Percentiles rank a stretch among this genome's conserved stretches.
Evolutionary conservation across 30 jellyfish, hydroid and myxozoan species (phyloP).

Genomic region (Cassiopea xamachana): DNA sequence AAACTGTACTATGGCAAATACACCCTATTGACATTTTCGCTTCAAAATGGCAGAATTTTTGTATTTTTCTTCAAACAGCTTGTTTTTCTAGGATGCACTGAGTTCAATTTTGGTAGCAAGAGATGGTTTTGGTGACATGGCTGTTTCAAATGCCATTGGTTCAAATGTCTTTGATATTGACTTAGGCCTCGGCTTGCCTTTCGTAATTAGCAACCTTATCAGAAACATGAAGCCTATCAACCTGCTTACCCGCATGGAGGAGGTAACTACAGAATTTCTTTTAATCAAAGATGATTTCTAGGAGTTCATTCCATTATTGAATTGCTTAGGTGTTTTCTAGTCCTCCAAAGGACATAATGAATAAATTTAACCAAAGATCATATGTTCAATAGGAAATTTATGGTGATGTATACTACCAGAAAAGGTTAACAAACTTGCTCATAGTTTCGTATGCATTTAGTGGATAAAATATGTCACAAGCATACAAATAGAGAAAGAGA

Average conservation of each 20-base stretch:
- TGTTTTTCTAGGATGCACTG: slow-evolving; percentile 85
- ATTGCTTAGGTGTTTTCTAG: too few relatives aligned
- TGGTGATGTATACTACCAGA: too few relatives aligned
- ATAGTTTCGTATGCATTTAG: too few relatives aligned
- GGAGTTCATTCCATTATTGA: too few relatives aligned
- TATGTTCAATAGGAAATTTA: too few relatives aligned
- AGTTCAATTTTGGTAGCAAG: slow-evolving; percentile 96
- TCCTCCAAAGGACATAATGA: too few relatives aligned
- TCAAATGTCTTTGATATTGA: slow-evolving; percentile 95
- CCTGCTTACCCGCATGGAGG: slow-evolving; percentile 68
- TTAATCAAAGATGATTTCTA: neutral
- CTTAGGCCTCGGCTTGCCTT: slow-evolving; percentile 94
- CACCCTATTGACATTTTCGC: neutral
- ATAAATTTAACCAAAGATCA: too few relatives aligned
- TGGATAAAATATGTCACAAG: too few relatives aligned
- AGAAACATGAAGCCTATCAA: slow-evolving; percentile 77
- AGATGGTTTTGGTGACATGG: slow-evolving; percentile 99
- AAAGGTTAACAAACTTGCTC: too few relatives aligned
- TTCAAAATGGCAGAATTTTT: neutral
- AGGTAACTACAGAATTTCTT: slow-evolving; percentile 37
- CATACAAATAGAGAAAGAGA: too few relatives aligned
- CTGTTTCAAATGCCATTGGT: slow-evolving; percentile 97
- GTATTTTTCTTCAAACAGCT: neutral
- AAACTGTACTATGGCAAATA: too few relatives aligned
- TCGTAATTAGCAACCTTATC: slow-evolving; percentile 85